phyloP scores from a whole-genome alignment of 2,888 invertebrate species.

The Cerastoderma edule region DNA sequence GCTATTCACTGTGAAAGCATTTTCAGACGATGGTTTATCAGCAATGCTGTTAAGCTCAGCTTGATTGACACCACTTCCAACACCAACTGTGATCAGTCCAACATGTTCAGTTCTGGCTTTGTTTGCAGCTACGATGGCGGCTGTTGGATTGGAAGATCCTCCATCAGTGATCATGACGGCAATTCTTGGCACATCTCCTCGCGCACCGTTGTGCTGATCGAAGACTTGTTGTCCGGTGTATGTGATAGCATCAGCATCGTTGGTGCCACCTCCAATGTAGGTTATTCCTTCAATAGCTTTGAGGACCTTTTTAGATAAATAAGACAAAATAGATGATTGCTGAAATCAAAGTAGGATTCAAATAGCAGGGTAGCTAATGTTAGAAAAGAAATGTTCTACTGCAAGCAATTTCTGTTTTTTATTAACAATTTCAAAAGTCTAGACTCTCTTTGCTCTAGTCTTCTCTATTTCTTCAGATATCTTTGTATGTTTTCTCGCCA shows the following conservation, averaged over 20 bases:
- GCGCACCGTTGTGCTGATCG: constrained; percentile 62
- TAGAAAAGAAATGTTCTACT: too few species aligned
- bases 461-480: too few species aligned
- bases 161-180: constrained; percentile 69
- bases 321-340: neutral
- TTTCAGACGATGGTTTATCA: constrained; percentile 54
- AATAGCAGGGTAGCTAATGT: too few species aligned
- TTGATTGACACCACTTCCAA: constrained; percentile 62
- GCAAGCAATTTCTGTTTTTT: too few species aligned
- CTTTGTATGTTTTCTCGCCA: too few species aligned
- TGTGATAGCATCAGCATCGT: constrained; percentile 71
- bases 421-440: too few species aligned
- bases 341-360: too few species aligned
- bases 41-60: constrained; percentile 68
- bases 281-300: constrained; percentile 66
- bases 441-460: too few species aligned
- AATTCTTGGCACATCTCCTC: constrained; percentile 67
- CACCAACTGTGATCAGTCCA: constrained; percentile 68
- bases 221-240: constrained; percentile 65
- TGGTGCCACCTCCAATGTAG: constrained; percentile 69
- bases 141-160: constrained; percentile 57
- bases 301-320: constrained; percentile 37
- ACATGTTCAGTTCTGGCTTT: constrained; percentile 60
- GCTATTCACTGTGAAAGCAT: constrained; percentile 66
- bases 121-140: constrained; percentile 61